Evolutionary conservation across 2,797 vertebrate genomes (phyloP).

Genomic region (Calcarius lapponicus): DNA sequence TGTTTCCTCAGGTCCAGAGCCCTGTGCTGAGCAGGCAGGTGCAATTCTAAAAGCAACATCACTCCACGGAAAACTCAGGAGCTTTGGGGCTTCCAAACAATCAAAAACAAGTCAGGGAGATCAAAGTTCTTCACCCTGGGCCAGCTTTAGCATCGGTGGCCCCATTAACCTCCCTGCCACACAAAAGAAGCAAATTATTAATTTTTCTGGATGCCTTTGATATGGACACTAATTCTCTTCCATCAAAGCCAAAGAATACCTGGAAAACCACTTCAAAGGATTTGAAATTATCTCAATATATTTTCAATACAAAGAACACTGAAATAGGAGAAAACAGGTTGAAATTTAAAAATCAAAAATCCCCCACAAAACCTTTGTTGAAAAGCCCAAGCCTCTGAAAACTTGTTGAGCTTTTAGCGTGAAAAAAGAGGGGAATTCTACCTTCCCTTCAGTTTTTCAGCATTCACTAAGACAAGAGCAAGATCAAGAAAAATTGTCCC

Average conservation of each 20-base stretch:
- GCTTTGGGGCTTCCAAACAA: background rate
- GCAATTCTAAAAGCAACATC: background rate
- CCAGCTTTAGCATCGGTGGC: background rate
- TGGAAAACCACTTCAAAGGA: background rate
- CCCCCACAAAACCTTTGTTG: background rate
- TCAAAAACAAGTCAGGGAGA: background rate
- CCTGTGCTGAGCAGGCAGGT: background rate
- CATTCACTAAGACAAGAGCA: background rate
- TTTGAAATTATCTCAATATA: background rate
- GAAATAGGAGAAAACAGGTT: background rate
- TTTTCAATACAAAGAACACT: background rate
- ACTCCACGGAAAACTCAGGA: background rate
- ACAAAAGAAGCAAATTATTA: background rate
- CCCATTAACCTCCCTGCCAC: background rate
- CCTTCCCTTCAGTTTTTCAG: background rate
- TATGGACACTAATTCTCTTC: background rate
- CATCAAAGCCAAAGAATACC: background rate
- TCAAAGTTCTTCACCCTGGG: background rate
- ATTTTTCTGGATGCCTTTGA: background rate
- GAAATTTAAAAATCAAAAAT: background rate
- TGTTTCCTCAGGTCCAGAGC: background rate
- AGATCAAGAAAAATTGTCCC: background rate
- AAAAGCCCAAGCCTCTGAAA: background rate
- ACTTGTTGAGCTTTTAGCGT: background rate
- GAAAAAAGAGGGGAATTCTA: background rate